Evolutionary conservation across 2,888 invertebrate genomes (phyloP).

Genomic region (Cataglyphis cursor): DNA sequence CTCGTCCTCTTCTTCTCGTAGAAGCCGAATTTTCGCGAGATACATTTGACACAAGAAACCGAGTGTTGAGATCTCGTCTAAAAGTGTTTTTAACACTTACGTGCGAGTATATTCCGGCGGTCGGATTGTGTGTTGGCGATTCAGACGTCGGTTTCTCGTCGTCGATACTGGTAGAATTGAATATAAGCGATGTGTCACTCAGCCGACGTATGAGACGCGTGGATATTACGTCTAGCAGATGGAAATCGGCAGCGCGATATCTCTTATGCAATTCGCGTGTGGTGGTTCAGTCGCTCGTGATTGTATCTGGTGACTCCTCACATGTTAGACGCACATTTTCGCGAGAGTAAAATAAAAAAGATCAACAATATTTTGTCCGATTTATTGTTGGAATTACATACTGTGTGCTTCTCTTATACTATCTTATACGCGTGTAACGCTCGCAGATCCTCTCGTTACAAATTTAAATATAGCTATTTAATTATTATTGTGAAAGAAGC

Average conservation of each 20-base stretch:
- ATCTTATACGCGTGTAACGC: background rate
- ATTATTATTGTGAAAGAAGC: background rate
- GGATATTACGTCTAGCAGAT: slow-evolving; percentile 32
- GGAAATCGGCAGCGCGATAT: slow-evolving; percentile 43
- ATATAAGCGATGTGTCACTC: slow-evolving; percentile 11
- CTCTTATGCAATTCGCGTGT: slow-evolving; percentile 48
- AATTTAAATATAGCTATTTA: background rate
- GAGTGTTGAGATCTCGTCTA: background rate
- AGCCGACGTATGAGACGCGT: background rate
- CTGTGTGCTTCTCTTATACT: no score
- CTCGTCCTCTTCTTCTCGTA: background rate
- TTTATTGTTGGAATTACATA: background rate
- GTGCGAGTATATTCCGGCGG: background rate
- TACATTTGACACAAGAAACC: background rate
- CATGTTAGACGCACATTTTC: no score
- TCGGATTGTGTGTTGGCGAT: background rate
- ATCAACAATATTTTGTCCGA: background rate
- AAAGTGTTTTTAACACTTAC: background rate
- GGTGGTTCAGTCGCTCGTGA: slow-evolving; percentile 3
- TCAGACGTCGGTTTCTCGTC: background rate
- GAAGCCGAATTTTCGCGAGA: background rate
- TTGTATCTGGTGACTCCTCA: slow-evolving; percentile 5
- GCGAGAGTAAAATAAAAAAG: background rate
- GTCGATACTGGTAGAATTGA: background rate
- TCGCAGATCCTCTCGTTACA: background rate